These are phyloP conservation scores for Garrulus glandarius DNA, from an alignment of 2,797 vertebrate species.

Conservation along the genomic window DNA sequence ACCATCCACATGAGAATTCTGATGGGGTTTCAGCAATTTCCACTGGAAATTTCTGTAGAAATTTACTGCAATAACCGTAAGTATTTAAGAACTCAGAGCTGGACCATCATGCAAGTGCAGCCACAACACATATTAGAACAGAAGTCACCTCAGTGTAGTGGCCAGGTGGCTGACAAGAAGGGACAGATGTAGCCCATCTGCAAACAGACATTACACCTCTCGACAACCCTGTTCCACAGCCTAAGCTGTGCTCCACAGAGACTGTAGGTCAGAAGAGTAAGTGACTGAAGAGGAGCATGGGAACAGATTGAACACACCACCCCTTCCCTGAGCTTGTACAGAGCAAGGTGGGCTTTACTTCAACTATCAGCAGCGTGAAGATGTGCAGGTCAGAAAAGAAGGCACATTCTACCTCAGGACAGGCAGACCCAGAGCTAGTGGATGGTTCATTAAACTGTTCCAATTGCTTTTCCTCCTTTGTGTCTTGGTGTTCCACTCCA, in stretches of 20 bases:
- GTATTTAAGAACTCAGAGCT: background rate
- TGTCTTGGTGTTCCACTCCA: constrained; percentile 12
- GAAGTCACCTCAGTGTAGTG: background rate
- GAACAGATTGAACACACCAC: background rate
- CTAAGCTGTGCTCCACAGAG: fast-evolving
- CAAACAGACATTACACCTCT: background rate
- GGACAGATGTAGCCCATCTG: background rate
- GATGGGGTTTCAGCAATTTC: background rate
- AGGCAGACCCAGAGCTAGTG: constrained; percentile 67
- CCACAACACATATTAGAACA: fast-evolving
- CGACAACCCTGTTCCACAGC: background rate
- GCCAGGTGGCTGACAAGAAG: background rate
- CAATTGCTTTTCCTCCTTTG: constrained; percentile 27
- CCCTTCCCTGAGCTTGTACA: background rate
- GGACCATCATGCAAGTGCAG: background rate
- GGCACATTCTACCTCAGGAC: constrained; percentile 55
- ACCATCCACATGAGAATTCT: background rate
- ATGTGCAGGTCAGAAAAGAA: background rate
- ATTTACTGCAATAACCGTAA: background rate
- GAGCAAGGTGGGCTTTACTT: background rate
- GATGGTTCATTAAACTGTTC: constrained; percentile 69
- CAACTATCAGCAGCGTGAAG: background rate
- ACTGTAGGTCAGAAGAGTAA: fast-evolving
- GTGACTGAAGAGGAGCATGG: background rate
- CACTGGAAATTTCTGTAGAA: background rate